Conservation (phyloP, 2,113 vertebrate genomes). For the Mormyrus lacerda region DNA sequence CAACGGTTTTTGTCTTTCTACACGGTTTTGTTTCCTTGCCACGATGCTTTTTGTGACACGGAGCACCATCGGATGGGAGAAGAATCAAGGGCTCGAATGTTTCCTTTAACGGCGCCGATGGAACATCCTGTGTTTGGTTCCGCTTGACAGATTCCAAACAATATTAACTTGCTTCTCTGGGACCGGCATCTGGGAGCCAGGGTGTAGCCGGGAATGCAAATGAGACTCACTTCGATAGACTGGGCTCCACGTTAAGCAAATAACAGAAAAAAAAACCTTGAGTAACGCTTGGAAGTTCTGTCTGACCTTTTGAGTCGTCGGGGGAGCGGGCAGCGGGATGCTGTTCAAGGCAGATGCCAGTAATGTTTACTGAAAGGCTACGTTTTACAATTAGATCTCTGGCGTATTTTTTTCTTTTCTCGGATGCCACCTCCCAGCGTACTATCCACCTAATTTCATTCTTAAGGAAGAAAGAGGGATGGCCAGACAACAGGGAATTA, state of each 20-base stretch:
- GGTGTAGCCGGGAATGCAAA: constrained; percentile 33
- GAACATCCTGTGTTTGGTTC: constrained; percentile 25
- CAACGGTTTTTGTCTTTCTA: background rate
- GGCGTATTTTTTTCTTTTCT: background rate
- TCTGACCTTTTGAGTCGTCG: constrained; percentile 21
- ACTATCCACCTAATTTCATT: background rate
- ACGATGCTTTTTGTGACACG: background rate
- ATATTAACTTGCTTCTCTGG: constrained; percentile 27
- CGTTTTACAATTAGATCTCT: background rate
- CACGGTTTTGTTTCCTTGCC: background rate
- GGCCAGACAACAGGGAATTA: background rate
- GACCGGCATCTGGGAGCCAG: constrained; percentile 20
- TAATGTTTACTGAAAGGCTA: constrained; percentile 3
- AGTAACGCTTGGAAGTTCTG: constrained; percentile 14
- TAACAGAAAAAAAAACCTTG: background rate
- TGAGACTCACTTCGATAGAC: constrained; percentile 27
- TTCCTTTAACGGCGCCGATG: background rate
- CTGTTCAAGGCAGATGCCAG: background rate
- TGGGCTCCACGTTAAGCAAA: constrained; percentile 25
- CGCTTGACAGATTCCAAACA: constrained; percentile 36
- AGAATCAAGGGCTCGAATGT: background rate
- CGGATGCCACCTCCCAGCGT: background rate
- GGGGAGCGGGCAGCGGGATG: background rate
- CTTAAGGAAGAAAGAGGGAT: background rate
- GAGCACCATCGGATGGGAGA: background rate